These are phyloP conservation scores for Phoxinus phoxinus DNA, from an alignment of 2,113 vertebrate genomes.

Conservation along the genomic window DNA sequence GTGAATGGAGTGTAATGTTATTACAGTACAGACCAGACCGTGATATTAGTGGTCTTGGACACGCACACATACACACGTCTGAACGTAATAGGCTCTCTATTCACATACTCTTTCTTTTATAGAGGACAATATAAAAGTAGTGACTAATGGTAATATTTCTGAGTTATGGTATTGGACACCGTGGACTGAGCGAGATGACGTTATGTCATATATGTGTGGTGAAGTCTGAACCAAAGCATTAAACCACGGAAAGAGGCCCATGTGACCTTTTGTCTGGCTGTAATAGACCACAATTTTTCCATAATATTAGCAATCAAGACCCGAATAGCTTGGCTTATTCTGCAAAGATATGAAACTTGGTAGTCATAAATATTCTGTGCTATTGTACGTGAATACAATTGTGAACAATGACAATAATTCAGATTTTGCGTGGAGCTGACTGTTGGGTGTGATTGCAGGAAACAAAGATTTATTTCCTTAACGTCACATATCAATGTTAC, in stretches of 20 bases:
- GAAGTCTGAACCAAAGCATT: slow-evolving; percentile 48
- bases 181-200: slow-evolving; percentile 25
- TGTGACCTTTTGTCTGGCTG: slow-evolving; percentile 50
- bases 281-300: slow-evolving; percentile 46
- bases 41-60: slow-evolving; percentile 59
- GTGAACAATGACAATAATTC: slow-evolving; percentile 1
- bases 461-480: slow-evolving; percentile 40
- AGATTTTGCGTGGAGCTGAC: slow-evolving; percentile 5
- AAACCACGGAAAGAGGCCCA: slow-evolving; percentile 51
- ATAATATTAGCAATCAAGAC: slow-evolving; percentile 47
- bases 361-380: slow-evolving; percentile 13
- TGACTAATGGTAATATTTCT: slow-evolving; percentile 45
- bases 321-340: slow-evolving; percentile 36
- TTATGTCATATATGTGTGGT: slow-evolving; percentile 45
- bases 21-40: slow-evolving; percentile 63
- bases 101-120: slow-evolving; percentile 15
- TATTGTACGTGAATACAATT: slow-evolving; percentile 5
- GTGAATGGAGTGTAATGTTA: slow-evolving; percentile 70
- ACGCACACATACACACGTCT: slow-evolving; percentile 32
- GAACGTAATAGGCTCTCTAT: slow-evolving; percentile 18
- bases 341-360: slow-evolving; percentile 7
- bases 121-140: slow-evolving; percentile 45
- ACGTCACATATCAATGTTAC: slow-evolving; percentile 42
- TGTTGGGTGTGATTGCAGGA: slow-evolving; percentile 10
- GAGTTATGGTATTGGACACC: slow-evolving; percentile 50